Percentiles rank a stretch among this genome's conserved stretches.
These are phyloP conservation scores for Gymnoscelis rufifasciata DNA, from an alignment of 2,888 invertebrate species.

Conservation along the genomic window DNA sequence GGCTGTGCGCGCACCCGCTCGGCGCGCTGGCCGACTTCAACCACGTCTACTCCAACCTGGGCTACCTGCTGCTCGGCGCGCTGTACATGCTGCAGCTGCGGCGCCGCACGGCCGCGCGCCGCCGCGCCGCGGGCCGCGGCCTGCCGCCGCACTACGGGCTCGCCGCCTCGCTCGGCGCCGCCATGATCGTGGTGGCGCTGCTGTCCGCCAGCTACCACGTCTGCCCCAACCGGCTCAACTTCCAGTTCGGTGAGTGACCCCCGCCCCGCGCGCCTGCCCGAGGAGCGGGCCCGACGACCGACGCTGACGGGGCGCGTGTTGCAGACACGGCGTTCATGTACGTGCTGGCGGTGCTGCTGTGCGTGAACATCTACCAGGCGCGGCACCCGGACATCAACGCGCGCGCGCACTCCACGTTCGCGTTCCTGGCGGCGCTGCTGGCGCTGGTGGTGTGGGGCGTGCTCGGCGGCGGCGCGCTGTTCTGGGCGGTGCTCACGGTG, in stretches of 20 bases:
- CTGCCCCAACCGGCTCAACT: constrained; percentile 92
- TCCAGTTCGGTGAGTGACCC: constrained; percentile 87
- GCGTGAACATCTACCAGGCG: constrained; percentile 93
- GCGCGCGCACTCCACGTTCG: constrained; percentile 88
- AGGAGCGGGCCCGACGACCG: too few relatives aligned
- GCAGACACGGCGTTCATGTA: constrained; percentile 96
- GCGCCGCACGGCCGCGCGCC: constrained; percentile 49
- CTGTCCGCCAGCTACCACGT: constrained; percentile 93
- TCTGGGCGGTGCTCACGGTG: constrained; percentile 88
- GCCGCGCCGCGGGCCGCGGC: constrained; percentile 69
- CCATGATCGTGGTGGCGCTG: constrained; percentile 92
- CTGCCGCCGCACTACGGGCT: constrained; percentile 91
- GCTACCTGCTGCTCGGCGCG: constrained; percentile 88
- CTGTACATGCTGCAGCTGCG: constrained; percentile 86
- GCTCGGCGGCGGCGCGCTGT: constrained; percentile 81
- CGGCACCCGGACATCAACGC: constrained; percentile 95
- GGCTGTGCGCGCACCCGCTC: constrained; percentile 90
- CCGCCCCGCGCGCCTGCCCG: neutral
- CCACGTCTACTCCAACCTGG: constrained; percentile 91
- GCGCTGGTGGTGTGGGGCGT: constrained; percentile 84
- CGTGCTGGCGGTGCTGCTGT: constrained; percentile 90
- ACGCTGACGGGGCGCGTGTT: constrained; percentile 30
- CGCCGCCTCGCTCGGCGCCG: constrained; percentile 91
- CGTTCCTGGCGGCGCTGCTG: constrained; percentile 83
- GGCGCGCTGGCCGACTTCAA: constrained; percentile 89